Evolutionary conservation across 1,140 invertebrate species (phyloP).

Genomic region (Nephila pilipes): DNA sequence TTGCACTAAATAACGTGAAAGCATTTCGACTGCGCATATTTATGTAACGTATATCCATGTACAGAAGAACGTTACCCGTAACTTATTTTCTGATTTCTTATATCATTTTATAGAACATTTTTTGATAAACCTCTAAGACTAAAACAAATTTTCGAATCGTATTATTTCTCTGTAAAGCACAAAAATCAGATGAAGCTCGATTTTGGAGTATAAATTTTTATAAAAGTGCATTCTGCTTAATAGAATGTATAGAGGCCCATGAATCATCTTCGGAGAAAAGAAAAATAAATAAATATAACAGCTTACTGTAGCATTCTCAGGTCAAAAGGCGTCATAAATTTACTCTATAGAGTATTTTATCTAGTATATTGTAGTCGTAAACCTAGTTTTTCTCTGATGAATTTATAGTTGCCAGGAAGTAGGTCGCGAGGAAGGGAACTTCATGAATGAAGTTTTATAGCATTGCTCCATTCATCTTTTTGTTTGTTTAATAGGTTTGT

Average conservation of each 20-base stretch:
- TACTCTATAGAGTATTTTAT: slow-evolving; percentile 18
- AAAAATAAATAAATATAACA: not conserved
- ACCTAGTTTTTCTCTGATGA: slow-evolving; percentile 35
- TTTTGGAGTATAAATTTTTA: not conserved
- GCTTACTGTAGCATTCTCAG: not conserved
- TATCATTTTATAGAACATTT: no score
- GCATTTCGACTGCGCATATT: no score
- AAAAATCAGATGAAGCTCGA: not conserved
- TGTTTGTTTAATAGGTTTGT: not conserved
- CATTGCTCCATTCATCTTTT: not conserved
- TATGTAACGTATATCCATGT: no score
- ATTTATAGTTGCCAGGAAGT: not conserved
- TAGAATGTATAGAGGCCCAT: not conserved
- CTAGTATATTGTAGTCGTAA: slow-evolving; percentile 23
- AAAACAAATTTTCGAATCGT: no score
- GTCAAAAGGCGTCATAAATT: slow-evolving; percentile 31
- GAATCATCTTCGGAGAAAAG: not conserved
- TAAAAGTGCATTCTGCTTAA: not conserved
- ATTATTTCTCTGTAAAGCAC: no score
- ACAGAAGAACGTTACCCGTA: no score
- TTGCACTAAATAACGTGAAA: no score
- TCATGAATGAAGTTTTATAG: slow-evolving; percentile 36
- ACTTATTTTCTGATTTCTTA: no score
- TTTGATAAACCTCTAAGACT: no score
- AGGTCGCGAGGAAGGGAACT: not conserved